Evolutionary conservation across 2,888 invertebrate genomes (phyloP), one percentile per base, ranked within the genome.

Genomic region (Ornithoptera priamus): DNA sequence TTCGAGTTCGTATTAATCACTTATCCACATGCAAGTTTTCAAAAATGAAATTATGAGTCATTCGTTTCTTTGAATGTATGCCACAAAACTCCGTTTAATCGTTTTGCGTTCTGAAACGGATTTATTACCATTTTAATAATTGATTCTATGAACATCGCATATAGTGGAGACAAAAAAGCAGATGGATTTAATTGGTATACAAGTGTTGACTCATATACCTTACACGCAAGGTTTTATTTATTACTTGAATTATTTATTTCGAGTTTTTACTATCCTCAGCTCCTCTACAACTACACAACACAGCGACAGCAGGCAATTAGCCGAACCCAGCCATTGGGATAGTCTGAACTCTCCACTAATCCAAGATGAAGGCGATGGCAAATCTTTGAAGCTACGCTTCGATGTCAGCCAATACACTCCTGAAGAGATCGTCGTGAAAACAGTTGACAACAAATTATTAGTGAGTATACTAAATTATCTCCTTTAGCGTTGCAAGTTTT

Each of bases 381-480:
- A 98, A 92, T 96, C 97, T 85, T 94, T 99, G 78, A 98, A 99
- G 86, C 94, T 99, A 75, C 95, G 99, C 84, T 99, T 99, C 92
- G 99, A 99, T 88, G 98, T 99, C 78, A 97, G 98, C 84, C 98
- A 99, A 91, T 99, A 99, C 93, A 96, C 97, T 69, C 97, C 97
- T 65, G 99, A 99, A 90, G 99, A 99, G 94, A 98, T 99, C 85
- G 97, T 98, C 84, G 99, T 99, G 76, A 99, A 99, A 94, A 99
- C 99, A 75, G 97, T 99, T 78, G 99, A 99, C 93, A 99, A 99
- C 93, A 97, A 98, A 94, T 94, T 99, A 85, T 94, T 98, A 95
- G 97, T 97, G 87, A 94, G 95, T 90, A 65, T 62, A 50, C 36
- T n/a, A 62, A 66, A 61, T 46, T 17, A 62, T 6, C n/a, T 53